Conservation (phyloP, 2,888 invertebrate genomes). For the Pristionchus arcanus region DNA sequence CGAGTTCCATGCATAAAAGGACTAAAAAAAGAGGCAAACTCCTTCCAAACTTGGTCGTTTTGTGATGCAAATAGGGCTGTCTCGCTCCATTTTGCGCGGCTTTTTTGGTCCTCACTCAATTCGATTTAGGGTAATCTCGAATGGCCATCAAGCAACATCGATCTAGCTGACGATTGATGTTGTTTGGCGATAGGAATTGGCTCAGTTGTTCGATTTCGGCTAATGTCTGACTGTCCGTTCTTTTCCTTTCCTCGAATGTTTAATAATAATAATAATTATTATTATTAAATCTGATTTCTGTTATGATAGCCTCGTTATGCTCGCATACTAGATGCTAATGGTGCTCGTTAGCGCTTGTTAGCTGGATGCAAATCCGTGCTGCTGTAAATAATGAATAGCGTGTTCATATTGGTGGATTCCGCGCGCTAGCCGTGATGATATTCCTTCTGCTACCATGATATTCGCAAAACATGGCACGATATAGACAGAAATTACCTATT, state of each 20-base stretch:
- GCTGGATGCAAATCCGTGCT: no score
- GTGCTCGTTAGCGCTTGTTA: no score
- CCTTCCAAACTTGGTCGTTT: neutral
- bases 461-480: no score
- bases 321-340: no score
- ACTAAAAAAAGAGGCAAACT: neutral
- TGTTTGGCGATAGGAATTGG: neutral
- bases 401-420: no score
- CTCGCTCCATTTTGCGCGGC: constrained; percentile 12
- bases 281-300: no score
- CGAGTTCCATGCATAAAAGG: neutral
- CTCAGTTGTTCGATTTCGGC: neutral
- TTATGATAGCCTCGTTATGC: no score
- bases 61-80: neutral
- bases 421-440: no score
- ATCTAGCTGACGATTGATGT: neutral
- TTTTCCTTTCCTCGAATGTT: neutral
- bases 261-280: no score
- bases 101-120: neutral
- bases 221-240: neutral
- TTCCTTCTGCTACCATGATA: no score
- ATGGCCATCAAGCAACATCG: constrained; percentile 10
- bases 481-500: no score
- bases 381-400: no score
- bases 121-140: neutral